Evolutionary conservation across 2,113 vertebrate species (phyloP).

Genomic region (Microtus oregoni): DNA sequence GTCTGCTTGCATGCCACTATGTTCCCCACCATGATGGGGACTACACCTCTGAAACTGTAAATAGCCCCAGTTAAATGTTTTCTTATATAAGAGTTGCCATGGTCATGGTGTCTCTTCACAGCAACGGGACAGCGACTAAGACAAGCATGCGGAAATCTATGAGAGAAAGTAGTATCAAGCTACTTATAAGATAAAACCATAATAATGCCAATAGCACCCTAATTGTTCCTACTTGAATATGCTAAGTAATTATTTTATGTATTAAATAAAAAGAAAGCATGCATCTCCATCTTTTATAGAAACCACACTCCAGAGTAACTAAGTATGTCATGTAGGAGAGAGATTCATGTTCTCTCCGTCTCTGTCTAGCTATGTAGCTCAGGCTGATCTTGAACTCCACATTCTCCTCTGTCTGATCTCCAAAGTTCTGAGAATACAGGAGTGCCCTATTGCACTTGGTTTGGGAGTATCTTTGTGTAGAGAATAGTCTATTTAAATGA

Average conservation of each 20-base stretch:
- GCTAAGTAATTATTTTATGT: not conserved
- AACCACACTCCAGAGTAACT: not conserved
- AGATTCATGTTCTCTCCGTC: not conserved
- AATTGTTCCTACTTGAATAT: not conserved
- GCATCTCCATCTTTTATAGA: not conserved
- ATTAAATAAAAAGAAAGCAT: slow-evolving; percentile 12
- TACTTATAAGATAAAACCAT: not conserved
- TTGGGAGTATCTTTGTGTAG: not conserved
- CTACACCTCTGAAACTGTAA: not conserved
- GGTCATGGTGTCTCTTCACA: not conserved
- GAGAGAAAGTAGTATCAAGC: not conserved
- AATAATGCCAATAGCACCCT: not conserved
- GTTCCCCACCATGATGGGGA: not conserved
- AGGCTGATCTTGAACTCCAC: not conserved
- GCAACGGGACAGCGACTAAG: not conserved
- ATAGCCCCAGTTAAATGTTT: too few relatives aligned
- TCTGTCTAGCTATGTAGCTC: not conserved
- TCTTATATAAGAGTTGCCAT: not conserved
- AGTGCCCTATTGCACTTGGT: not conserved
- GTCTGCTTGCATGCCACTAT: not conserved
- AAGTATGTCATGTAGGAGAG: not conserved
- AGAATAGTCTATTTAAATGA: slow-evolving; percentile 22
- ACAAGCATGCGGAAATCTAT: not conserved
- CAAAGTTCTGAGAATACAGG: not conserved
- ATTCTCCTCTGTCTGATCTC: not conserved